A percentile compares a stretch with the other conserved stretches of the same genome.
Evolutionary conservation across 2,888 invertebrate genomes (phyloP).

Genomic region (Brenthis daphne): DNA sequence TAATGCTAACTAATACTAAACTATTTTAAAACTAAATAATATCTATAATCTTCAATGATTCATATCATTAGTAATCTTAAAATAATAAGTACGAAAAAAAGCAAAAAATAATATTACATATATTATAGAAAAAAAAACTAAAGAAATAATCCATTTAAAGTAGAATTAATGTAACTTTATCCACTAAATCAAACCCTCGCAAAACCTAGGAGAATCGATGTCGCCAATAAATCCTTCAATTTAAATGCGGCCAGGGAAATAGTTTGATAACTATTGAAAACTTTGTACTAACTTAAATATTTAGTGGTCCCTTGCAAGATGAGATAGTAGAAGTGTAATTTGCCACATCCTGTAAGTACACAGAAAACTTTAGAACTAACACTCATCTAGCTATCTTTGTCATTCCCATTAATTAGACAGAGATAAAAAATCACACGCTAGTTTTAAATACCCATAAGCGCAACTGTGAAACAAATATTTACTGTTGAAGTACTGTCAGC

Average conservation of each 20-base stretch:
- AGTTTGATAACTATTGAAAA: slow-evolving; percentile 34
- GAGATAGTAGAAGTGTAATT: slow-evolving; percentile 15
- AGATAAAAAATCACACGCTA: neutral
- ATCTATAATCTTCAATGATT: too few relatives aligned
- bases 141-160: slow-evolving; percentile 13
- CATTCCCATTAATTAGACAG: neutral
- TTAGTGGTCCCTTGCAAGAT: slow-evolving; percentile 27
- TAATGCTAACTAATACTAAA: too few relatives aligned
- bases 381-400: neutral
- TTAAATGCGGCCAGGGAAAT: slow-evolving; percentile 32
- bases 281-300: slow-evolving; percentile 26
- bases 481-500: neutral
- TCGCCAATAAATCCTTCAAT: slow-evolving; percentile 35
- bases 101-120: neutral
- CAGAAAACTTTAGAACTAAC: slow-evolving; percentile 4
- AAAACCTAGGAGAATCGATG: slow-evolving; percentile 35
- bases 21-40: neutral
- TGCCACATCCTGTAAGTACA: slow-evolving; percentile 10
- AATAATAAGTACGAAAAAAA: too few relatives aligned
- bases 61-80: too few relatives aligned
- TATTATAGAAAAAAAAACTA: slow-evolving; percentile 1
- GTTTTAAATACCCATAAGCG: neutral
- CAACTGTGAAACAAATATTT: too few relatives aligned
- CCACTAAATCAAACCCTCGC: slow-evolving; percentile 35
- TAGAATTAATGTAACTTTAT: slow-evolving; percentile 23